Evolutionary conservation across 92 coral and sea anemone species (phyloP).

Genomic region (Epizoanthus stellaris): DNA sequence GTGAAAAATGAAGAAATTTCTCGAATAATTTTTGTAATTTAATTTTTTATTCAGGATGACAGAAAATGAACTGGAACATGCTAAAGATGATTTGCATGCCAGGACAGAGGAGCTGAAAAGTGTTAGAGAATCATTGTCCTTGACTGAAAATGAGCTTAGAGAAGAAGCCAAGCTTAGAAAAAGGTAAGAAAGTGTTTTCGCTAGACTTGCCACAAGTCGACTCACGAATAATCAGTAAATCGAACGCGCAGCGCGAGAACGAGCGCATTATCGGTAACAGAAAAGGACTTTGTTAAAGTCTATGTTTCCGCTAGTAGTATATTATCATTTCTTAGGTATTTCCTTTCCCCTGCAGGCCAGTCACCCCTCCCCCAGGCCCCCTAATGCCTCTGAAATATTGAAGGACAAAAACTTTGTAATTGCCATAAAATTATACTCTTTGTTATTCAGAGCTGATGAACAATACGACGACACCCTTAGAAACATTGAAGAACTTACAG

Average conservation of each 20-base stretch:
- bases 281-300: too few species aligned
- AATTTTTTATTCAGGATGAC: constrained; percentile 57
- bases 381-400: too few species aligned
- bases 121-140: constrained; percentile 72
- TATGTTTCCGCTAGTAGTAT: not conserved
- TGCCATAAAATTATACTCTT: not conserved
- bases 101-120: constrained; percentile 82
- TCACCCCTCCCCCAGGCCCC: too few species aligned
- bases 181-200: constrained; percentile 45
- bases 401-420: too few species aligned
- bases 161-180: constrained; percentile 90
- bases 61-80: constrained; percentile 67
- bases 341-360: not conserved
- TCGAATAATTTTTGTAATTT: not conserved
- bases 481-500: constrained; percentile 86
- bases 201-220: too few species aligned
- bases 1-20: too few species aligned
- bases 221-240: too few species aligned
- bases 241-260: too few species aligned
- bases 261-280: too few species aligned
- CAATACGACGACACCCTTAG: constrained; percentile 84
- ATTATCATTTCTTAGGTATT: not conserved
- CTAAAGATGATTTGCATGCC: constrained; percentile 82
- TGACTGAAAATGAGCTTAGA: constrained; percentile 83
- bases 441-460: constrained; percentile 68